A percentile compares a stretch with the other conserved stretches of the same genome.
Evolutionary conservation across 2,888 invertebrate species (phyloP).

Genomic region (Galerucella calmariensis): DNA sequence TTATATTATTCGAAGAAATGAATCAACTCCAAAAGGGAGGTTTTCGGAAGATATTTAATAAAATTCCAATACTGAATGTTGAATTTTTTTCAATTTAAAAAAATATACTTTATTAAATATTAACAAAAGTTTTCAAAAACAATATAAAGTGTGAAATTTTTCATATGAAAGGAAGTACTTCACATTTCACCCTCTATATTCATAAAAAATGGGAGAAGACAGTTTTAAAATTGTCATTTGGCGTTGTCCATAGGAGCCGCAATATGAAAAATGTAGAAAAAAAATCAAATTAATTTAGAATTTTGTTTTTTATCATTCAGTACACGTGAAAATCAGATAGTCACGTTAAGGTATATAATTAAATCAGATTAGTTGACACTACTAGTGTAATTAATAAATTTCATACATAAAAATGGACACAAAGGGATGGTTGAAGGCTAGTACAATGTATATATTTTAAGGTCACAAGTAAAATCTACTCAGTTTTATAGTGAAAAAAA

Average conservation of each 20-base stretch:
- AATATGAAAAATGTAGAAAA: neutral
- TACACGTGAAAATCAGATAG: constrained; percentile 36
- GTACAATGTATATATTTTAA: constrained; percentile 13
- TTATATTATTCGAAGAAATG: constrained; percentile 14
- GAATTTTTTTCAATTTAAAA: too few species aligned
- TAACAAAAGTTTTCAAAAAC: too few species aligned
- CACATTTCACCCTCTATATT: too few species aligned
- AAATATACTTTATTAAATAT: too few species aligned
- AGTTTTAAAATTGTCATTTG: too few species aligned
- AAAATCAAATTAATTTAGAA: constrained; percentile 1
- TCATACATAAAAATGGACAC: constrained; percentile 38
- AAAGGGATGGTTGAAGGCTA: constrained; percentile 32
- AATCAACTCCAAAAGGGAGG: neutral
- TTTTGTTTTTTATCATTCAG: constrained; percentile 21
- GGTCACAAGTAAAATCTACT: neutral
- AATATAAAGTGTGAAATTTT: too few species aligned
- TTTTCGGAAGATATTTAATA: neutral
- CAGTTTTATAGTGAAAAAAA: neutral
- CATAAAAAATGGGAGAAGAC: too few species aligned
- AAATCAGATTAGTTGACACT: constrained; percentile 51
- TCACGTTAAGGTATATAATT: constrained; percentile 47
- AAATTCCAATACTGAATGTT: too few species aligned
- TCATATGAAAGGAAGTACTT: too few species aligned
- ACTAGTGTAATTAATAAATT: constrained; percentile 55
- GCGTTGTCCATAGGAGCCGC: neutral